Percentiles rank a stretch among this genome's conserved stretches.
Conservation (phyloP, 2,113 vertebrate species). For the Pitta sordida region DNA sequence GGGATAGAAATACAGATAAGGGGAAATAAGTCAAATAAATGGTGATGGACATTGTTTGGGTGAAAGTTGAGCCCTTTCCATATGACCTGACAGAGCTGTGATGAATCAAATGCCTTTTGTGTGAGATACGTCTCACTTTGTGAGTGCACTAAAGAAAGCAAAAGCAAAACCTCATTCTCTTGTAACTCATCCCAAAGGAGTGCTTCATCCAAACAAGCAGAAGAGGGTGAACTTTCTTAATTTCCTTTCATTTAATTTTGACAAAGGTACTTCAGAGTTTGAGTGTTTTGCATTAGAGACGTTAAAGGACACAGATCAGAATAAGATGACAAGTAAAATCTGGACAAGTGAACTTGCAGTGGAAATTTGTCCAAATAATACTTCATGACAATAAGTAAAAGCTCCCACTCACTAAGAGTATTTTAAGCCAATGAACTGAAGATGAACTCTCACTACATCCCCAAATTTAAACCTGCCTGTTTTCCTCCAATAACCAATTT, state of each 20-base stretch:
- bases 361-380: background rate
- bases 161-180: background rate
- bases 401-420: background rate
- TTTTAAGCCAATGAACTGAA: background rate
- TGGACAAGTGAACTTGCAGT: background rate
- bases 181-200: background rate
- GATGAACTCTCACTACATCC: background rate
- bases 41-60: background rate
- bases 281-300: background rate
- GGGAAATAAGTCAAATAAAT: background rate
- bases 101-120: background rate
- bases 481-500: background rate
- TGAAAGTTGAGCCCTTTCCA: background rate
- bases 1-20: background rate
- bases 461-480: background rate
- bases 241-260: background rate
- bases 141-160: background rate
- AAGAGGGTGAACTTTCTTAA: background rate
- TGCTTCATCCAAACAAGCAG: background rate
- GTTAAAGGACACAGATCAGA: background rate
- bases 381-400: background rate
- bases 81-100: background rate
- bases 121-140: background rate
- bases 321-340: background rate
- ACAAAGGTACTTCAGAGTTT: background rate